Conservation (phyloP, 2,888 invertebrate genomes). For the Phragmatobia fuliginosa region DNA sequence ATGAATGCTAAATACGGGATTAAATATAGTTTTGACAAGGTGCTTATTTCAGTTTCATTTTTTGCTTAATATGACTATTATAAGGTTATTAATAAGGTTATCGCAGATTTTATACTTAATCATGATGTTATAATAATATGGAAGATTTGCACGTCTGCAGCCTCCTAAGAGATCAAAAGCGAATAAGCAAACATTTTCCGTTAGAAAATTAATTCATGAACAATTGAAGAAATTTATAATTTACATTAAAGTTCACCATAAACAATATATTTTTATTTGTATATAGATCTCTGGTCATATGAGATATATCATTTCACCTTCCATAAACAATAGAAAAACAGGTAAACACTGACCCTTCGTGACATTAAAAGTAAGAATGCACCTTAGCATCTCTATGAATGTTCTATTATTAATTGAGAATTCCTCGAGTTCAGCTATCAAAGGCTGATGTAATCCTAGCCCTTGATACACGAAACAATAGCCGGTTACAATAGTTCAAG, state of each 20-base stretch:
- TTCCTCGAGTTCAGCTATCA: constrained; percentile 16
- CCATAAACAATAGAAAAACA: neutral
- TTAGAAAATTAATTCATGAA: neutral
- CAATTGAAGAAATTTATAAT: neutral
- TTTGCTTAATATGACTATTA: no score
- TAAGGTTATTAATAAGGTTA: no score
- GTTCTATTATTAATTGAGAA: constrained; percentile 13
- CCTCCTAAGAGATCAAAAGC: no score
- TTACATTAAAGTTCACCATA: neutral
- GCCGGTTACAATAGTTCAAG: constrained; percentile 50
- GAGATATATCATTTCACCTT: neutral
- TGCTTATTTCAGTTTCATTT: neutral
- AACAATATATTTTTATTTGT: neutral
- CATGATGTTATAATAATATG: neutral
- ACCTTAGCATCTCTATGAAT: neutral
- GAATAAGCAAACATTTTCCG: neutral
- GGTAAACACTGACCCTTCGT: neutral
- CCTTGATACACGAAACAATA: constrained; percentile 55
- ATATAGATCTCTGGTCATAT: neutral
- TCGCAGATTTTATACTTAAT: no score
- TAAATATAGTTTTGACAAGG: neutral
- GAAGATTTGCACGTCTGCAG: neutral
- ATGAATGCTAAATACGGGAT: neutral
- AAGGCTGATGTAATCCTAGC: constrained; percentile 13
- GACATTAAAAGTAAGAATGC: neutral